A percentile compares a stretch with the other conserved stretches of the same genome.
phyloP scores from a whole-genome alignment of 2,113 vertebrate species.

The Anolis sagrei region DNA sequence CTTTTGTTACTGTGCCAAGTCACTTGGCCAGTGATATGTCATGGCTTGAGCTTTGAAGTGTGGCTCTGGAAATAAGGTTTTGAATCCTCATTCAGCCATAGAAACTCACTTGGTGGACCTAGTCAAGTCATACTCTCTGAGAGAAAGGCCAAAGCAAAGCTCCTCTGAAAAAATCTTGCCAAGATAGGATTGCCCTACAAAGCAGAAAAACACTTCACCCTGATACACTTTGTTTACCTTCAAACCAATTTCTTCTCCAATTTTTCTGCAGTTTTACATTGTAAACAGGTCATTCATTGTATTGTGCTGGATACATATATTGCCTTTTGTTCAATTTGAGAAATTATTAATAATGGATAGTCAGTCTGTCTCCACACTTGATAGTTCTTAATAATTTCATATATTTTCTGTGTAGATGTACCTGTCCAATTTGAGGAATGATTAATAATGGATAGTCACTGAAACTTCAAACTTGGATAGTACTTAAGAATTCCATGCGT shows the following conservation, averaged over 20 bases:
- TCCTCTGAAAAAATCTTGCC: not conserved
- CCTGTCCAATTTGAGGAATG: not conserved
- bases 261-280: not conserved
- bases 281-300: not conserved
- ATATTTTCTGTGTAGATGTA: not conserved
- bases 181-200: no score
- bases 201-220: no score
- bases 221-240: not conserved
- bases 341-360: not conserved
- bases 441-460: not conserved
- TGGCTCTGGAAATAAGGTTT: no score
- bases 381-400: not conserved
- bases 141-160: not conserved
- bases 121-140: no score
- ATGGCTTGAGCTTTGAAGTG: no score
- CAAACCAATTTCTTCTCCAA: not conserved
- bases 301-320: not conserved
- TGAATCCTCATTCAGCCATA: no score
- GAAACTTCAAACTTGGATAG: not conserved
- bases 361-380: not conserved
- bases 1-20: no score
- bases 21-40: no score
- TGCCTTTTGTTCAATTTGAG: not conserved
- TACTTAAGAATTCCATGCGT: not conserved
- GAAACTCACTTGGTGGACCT: no score